Conservation (phyloP, 1,140 invertebrate species). For the Nylanderia fulva region DNA sequence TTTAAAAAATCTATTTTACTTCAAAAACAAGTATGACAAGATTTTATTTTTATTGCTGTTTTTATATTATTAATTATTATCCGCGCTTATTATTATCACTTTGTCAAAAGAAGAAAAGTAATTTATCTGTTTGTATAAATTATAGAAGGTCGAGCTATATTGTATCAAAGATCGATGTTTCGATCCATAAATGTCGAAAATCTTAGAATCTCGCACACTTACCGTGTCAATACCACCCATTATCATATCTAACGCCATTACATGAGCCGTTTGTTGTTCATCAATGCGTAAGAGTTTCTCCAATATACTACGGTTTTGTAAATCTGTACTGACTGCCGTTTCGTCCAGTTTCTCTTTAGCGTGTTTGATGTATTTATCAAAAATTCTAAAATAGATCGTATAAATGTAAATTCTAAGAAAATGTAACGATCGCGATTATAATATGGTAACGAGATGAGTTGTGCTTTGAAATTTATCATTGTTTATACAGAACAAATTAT, state of each 20-base stretch:
- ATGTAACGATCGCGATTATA: neutral
- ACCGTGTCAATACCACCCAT: slow-evolving; percentile 92
- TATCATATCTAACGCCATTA: slow-evolving; percentile 91
- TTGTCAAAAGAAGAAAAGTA: neutral
- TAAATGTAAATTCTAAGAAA: neutral
- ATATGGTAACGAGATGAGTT: neutral
- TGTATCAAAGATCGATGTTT: neutral
- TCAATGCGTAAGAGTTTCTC: slow-evolving; percentile 86
- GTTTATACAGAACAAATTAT: no score
- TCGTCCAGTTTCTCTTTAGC: slow-evolving; percentile 80
- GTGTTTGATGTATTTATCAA: slow-evolving; percentile 79
- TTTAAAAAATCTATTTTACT: neutral
- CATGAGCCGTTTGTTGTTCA: slow-evolving; percentile 85
- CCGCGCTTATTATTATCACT: neutral
- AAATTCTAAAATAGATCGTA: slow-evolving; percentile 51
- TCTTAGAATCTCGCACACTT: slow-evolving; percentile 63
- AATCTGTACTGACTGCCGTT: slow-evolving; percentile 64
- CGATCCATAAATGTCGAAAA: neutral
- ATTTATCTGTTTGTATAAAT: neutral
- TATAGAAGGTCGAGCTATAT: neutral
- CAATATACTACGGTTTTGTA: slow-evolving; percentile 85
- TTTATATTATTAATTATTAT: no score
- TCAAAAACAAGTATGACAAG: neutral
- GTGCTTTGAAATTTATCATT: neutral
- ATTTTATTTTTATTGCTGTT: neutral